Percentiles rank a stretch among this genome's conserved stretches.
Conservation (phyloP, 2,797 vertebrate genomes). For the Leucoraja ocellata region DNA sequence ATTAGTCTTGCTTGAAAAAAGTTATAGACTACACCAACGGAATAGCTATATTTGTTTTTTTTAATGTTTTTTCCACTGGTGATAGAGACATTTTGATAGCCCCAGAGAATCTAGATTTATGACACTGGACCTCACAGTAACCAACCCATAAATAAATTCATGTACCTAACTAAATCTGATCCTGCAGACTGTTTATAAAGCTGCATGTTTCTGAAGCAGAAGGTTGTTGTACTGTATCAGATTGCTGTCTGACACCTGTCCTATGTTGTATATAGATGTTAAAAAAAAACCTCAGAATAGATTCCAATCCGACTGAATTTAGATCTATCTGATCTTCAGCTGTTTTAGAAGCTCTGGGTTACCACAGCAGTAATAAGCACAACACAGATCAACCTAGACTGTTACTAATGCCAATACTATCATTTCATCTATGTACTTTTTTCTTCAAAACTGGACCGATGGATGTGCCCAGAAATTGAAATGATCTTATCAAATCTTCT, state of each 20-base stretch:
- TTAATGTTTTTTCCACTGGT: not conserved
- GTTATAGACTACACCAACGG: not conserved
- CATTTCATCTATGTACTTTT: not conserved
- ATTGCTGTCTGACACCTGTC: not conserved
- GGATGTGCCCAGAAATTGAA: not conserved
- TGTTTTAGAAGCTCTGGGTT: not conserved
- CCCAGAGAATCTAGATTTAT: not conserved
- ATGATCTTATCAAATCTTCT: not conserved
- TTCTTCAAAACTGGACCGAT: not conserved
- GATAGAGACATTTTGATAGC: not conserved
- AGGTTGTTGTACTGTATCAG: not conserved
- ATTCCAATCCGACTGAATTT: not conserved
- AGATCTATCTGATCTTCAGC: conserved; percentile 20
- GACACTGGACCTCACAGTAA: not conserved
- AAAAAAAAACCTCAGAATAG: not conserved
- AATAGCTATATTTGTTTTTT: not conserved
- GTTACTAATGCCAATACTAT: not conserved
- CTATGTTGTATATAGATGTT: not conserved
- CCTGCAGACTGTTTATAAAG: not conserved
- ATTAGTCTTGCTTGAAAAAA: not conserved
- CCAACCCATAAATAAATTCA: not conserved
- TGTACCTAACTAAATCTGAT: conserved; percentile 7
- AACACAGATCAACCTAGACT: not conserved
- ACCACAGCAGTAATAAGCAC: not conserved
- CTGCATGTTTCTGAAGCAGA: not conserved